These are phyloP conservation scores for Hycleus phaleratus DNA, from an alignment of 1,140 invertebrate genomes.

Conservation along the genomic window DNA sequence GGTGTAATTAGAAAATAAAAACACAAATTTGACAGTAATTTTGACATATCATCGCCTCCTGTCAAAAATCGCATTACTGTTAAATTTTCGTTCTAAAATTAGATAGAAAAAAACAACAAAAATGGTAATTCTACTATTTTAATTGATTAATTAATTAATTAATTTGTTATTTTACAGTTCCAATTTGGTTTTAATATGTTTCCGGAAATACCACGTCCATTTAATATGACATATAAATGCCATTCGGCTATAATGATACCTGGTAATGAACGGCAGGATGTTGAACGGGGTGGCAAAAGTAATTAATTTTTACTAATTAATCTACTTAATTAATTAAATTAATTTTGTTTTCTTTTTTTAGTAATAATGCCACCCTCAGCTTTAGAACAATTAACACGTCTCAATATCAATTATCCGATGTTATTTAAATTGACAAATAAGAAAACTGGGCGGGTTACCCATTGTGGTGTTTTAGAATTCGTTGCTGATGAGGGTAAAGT, in stretches of 20 bases:
- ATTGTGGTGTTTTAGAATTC: slow-evolving; percentile 98
- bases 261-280: slow-evolving; percentile 86
- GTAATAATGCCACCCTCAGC: slow-evolving; percentile 98
- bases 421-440: slow-evolving; percentile 93
- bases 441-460: slow-evolving; percentile 77
- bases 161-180: slow-evolving; percentile 44
- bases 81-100: no score
- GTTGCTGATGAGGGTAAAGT: slow-evolving; percentile 98
- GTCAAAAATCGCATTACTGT: no score
- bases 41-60: no score
- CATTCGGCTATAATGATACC: slow-evolving; percentile 95
- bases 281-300: slow-evolving; percentile 98
- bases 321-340: neutral
- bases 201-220: slow-evolving; percentile 68
- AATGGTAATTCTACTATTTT: slow-evolving; percentile 8
- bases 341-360: slow-evolving; percentile 47
- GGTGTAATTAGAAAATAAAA: no score
- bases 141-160: neutral
- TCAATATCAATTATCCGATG: slow-evolving; percentile 99
- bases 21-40: no score
- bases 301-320: slow-evolving; percentile 34
- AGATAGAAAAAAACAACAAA: neutral
- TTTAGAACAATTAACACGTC: slow-evolving; percentile 81
- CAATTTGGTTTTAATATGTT: slow-evolving; percentile 79
- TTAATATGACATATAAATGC: slow-evolving; percentile 78